Percentiles rank a stretch among this genome's conserved stretches.
These are phyloP conservation scores for Drosophila birchii DNA, from an alignment of 2,888 invertebrate genomes.

Conservation along the genomic window DNA sequence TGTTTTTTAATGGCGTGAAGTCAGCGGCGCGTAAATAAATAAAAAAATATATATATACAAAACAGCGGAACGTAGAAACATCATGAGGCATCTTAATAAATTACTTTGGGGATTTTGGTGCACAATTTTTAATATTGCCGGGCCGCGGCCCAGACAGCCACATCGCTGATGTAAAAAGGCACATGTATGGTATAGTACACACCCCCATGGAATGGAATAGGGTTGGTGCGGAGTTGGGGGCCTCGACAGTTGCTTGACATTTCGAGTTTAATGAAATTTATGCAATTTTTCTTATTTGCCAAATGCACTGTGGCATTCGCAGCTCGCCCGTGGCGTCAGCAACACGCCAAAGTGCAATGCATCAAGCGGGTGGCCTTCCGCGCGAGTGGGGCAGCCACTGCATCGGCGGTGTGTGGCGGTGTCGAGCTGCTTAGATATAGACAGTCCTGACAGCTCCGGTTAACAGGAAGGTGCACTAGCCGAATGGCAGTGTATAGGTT, in stretches of 20 bases:
- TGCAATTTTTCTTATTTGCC: constrained; percentile 80
- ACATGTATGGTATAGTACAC: constrained; percentile 6
- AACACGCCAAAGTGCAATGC: constrained; percentile 74
- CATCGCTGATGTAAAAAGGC: constrained; percentile 49
- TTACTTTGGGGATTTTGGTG: constrained; percentile 84
- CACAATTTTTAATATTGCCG: constrained; percentile 80
- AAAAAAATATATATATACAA: constrained; percentile 1
- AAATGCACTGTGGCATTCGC: constrained; percentile 70
- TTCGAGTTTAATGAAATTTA: constrained; percentile 81
- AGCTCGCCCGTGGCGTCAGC: constrained; percentile 41
- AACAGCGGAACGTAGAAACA: constrained; percentile 29
- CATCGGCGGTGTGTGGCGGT: constrained; percentile 14
- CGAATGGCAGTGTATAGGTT: background rate
- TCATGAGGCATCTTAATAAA: constrained; percentile 84
- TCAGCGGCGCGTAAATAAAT: constrained; percentile 81
- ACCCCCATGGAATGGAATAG: constrained; percentile 10
- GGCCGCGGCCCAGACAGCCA: constrained; percentile 55
- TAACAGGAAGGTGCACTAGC: background rate
- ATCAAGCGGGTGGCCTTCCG: constrained; percentile 65
- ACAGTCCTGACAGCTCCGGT: constrained; percentile 34
- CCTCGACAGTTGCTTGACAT: constrained; percentile 74
- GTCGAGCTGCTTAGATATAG: constrained; percentile 44
- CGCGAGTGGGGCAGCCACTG: background rate
- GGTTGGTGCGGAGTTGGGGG: constrained; percentile 28
- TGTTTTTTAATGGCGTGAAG: constrained; percentile 82